Evolutionary conservation across 2,113 vertebrate genomes (phyloP).

Genomic region (Lamprologus speciosus): DNA sequence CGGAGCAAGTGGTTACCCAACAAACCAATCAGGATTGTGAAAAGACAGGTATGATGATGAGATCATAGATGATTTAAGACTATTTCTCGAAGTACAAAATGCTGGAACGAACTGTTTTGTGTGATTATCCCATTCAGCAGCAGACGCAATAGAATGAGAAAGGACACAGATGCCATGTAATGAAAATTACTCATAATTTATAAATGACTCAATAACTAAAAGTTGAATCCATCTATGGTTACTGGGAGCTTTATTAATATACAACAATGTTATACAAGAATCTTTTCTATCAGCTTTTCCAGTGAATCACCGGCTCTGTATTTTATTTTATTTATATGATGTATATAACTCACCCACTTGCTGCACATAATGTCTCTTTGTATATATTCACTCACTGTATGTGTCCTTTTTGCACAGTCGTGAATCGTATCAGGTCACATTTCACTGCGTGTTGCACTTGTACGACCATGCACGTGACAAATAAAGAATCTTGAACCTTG

Average conservation of each 20-base stretch:
- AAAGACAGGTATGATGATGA: neutral
- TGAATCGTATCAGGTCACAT: neutral
- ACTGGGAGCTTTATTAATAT: neutral
- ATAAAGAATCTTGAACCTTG: neutral
- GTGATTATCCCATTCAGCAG: neutral
- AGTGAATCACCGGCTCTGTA: neutral
- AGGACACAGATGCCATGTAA: neutral
- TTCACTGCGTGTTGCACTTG: neutral
- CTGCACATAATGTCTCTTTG: neutral
- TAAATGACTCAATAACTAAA: neutral
- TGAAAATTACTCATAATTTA: neutral
- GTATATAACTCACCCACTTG: neutral
- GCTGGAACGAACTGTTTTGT: neutral
- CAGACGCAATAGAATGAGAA: neutral
- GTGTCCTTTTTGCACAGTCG: neutral
- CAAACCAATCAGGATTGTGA: neutral
- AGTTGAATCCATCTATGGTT: neutral
- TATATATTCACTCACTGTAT: neutral
- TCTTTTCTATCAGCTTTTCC: fast-evolving
- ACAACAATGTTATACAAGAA: neutral
- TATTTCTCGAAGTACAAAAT: neutral
- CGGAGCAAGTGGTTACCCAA: neutral
- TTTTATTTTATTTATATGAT: neutral
- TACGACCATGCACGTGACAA: neutral
- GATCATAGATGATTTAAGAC: neutral